phyloP scores from a whole-genome alignment of 2,888 invertebrate species.

The Hydroisotoma schaefferi region DNA sequence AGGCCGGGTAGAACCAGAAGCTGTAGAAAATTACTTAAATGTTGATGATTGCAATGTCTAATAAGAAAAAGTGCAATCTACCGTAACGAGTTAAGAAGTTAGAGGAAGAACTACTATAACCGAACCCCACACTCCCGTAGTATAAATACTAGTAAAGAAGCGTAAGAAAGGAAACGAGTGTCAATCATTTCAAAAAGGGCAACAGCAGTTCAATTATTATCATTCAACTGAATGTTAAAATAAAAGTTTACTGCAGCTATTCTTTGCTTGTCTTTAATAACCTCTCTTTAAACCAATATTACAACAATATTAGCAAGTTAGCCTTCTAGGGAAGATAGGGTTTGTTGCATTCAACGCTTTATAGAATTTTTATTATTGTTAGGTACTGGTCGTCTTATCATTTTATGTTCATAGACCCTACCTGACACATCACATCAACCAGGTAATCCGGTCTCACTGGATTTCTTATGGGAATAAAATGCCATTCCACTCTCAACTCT shows the following conservation, averaged over 20 bases:
- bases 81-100: not conserved
- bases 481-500: not conserved
- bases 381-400: too few relatives aligned
- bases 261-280: too few relatives aligned
- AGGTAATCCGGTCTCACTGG: slow-evolving; percentile 3
- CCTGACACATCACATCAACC: too few relatives aligned
- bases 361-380: too few relatives aligned
- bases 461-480: slow-evolving; percentile 1
- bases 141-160: not conserved
- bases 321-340: too few relatives aligned
- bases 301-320: too few relatives aligned
- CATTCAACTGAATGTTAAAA: too few relatives aligned
- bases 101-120: not conserved
- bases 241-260: too few relatives aligned
- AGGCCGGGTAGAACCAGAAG: slow-evolving; percentile 1
- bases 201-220: slow-evolving; percentile 9
- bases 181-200: slow-evolving; percentile 8
- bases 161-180: slow-evolving; percentile 1
- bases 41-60: not conserved
- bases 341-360: too few relatives aligned
- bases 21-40: slow-evolving; percentile 6
- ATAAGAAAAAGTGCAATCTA: not conserved
- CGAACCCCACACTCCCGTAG: not conserved
- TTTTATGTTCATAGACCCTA: too few relatives aligned
- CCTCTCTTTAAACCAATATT: too few relatives aligned